A percentile compares a stretch with the other conserved stretches of the same genome.
phyloP scores from a whole-genome alignment of 2,888 invertebrate species.

The Pocota personata region DNA sequence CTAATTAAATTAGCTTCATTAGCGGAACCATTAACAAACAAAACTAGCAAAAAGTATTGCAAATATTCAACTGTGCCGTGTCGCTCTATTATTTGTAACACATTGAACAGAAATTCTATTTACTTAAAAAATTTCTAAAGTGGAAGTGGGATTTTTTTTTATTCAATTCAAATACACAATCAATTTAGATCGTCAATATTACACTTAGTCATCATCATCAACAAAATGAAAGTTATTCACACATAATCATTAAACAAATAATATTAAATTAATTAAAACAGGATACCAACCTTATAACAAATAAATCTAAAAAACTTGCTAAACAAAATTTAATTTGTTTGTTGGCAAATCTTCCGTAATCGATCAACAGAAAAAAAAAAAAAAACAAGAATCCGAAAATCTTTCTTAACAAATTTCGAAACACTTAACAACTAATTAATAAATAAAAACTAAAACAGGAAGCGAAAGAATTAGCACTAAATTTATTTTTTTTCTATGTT shows the following conservation, averaged over 20 bases:
- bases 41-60: background rate
- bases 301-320: constrained; percentile 7
- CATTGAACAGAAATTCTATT: constrained; percentile 12
- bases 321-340: constrained; percentile 2
- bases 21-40: constrained; percentile 18
- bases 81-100: background rate
- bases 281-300: constrained; percentile 52
- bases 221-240: constrained; percentile 15
- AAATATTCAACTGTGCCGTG: background rate
- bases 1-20: constrained; percentile 50
- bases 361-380: constrained; percentile 8
- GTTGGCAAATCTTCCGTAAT: background rate
- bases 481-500: constrained; percentile 28
- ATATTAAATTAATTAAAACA: background rate
- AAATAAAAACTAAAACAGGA: constrained; percentile 35
- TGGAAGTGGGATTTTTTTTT: constrained; percentile 4
- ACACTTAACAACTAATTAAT: constrained; percentile 64
- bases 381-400: background rate
- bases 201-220: background rate
- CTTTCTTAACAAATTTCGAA: constrained; percentile 25
- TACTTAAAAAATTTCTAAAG: background rate
- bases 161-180: constrained; percentile 14
- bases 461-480: constrained; percentile 40
- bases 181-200: constrained; percentile 18
- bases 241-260: constrained; percentile 5